Base-by-base conservation (phyloP, 2,113 vertebrate genomes). In the Diphyllodes magnificus region DNA sequence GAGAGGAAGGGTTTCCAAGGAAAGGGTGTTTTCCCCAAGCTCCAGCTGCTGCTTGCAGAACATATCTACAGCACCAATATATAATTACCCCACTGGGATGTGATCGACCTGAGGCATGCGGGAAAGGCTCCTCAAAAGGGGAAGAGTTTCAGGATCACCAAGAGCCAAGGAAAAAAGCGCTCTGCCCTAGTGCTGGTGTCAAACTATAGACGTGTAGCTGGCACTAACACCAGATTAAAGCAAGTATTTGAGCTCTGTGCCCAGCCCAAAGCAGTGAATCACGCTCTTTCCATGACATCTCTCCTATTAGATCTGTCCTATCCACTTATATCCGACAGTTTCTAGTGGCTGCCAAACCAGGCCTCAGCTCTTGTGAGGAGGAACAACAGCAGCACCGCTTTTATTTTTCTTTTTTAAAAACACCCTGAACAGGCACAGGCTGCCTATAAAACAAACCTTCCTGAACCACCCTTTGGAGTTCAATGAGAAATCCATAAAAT, bases 181-280 rank as follows among this genome's bases (percentile, higher is more conserved):
- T 72, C 23, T 61, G 45, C 82, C 30, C 57, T 35, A 82, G 37
- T 68, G 33, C 76, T 82, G 59, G 76, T 83, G 79, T 83, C 59
- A 63, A 73, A 65, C 45, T 15, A 28, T 2, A 56, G 86, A 82
- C 17, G 28, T 28, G 54, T 3, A 42, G 33, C 73, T 95, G 91
- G 61, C 70, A 87, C 72, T 66, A 47, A 21, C 37, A 56, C 23
- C 50, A 77, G 77, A 82, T 69, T 72, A 87, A 91, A 73, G 12
- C 81, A 73, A 87, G 61, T 28, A 8, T 53, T 42, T 68, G 57
- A 93, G 86, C 84, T 87, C 72, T 90, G 53, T 76, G 72, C 60
- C 30, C 40, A 87, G 78, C 84, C 92, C 83, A 92, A 12, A 78
- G 65, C 82, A 89, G 61, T 93, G 78, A 95, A 93, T 97, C 81